Percentiles rank a stretch among this genome's conserved stretches.
Conservation (phyloP, 2,888 invertebrate species). For the Reticulitermes lucifugus region DNA sequence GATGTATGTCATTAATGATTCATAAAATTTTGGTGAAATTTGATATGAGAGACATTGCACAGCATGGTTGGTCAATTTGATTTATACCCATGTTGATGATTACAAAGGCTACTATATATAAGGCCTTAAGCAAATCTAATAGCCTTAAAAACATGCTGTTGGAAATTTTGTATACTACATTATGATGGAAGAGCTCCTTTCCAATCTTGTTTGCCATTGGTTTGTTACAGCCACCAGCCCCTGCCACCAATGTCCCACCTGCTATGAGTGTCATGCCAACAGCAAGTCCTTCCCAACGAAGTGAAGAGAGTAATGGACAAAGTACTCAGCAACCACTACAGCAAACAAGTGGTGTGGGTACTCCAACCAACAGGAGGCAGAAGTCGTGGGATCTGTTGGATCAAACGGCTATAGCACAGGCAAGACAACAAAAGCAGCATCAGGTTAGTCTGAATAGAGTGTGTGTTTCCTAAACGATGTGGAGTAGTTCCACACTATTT, state of each 20-base stretch:
- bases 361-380: conserved; percentile 75
- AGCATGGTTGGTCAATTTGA: too few species aligned
- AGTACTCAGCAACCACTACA: background rate
- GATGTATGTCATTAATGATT: too few species aligned
- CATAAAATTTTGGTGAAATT: too few species aligned
- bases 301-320: conserved; percentile 30
- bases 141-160: too few species aligned
- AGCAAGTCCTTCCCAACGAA: conserved; percentile 41
- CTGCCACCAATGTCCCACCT: conserved; percentile 30
- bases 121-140: too few species aligned
- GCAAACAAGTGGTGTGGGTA: conserved; percentile 44
- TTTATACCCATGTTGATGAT: too few species aligned
- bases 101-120: too few species aligned
- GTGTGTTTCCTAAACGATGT: background rate
- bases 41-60: too few species aligned
- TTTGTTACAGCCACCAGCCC: background rate
- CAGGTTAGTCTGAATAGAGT: conserved; percentile 66
- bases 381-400: conserved; percentile 96
- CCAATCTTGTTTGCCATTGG: too few species aligned
- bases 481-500: too few species aligned
- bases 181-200: too few species aligned
- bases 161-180: too few species aligned
- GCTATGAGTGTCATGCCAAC: conserved; percentile 23
- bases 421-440: conserved; percentile 75
- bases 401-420: conserved; percentile 83